phyloP scores from a whole-genome alignment of 2,888 invertebrate genomes.

The Cephonodes hylas region DNA sequence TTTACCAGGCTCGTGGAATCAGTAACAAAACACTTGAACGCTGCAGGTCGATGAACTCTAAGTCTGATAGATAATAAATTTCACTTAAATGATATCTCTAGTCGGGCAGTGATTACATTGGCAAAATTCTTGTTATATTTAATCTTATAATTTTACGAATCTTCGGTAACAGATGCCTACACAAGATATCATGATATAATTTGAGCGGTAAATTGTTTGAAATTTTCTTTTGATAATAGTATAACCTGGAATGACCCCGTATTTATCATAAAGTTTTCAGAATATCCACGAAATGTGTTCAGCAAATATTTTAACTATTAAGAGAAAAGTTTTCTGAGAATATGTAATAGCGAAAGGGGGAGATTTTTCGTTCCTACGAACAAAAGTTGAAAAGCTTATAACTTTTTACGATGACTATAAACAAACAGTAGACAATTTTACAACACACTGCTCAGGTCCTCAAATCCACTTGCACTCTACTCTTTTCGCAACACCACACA shows the following conservation, averaged over 20 bases:
- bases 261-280: no score
- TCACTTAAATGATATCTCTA: neutral
- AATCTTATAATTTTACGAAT: neutral
- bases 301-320: no score
- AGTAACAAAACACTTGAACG: neutral
- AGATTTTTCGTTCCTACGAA: no score
- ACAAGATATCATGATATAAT: neutral
- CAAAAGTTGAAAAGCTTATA: no score
- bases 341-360: no score
- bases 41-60: neutral
- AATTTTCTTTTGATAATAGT: neutral
- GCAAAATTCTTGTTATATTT: neutral
- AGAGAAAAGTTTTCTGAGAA: no score
- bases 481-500: neutral
- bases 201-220: neutral
- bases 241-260: neutral
- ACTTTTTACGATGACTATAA: no score
- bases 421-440: no score
- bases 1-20: neutral
- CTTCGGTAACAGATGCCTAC: neutral
- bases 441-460: no score
- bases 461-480: no score
- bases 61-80: neutral
- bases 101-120: neutral
- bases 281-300: no score